Base-by-base conservation (phyloP, 2,888 invertebrate genomes). In the Himalopsyche tibetana region DNA sequence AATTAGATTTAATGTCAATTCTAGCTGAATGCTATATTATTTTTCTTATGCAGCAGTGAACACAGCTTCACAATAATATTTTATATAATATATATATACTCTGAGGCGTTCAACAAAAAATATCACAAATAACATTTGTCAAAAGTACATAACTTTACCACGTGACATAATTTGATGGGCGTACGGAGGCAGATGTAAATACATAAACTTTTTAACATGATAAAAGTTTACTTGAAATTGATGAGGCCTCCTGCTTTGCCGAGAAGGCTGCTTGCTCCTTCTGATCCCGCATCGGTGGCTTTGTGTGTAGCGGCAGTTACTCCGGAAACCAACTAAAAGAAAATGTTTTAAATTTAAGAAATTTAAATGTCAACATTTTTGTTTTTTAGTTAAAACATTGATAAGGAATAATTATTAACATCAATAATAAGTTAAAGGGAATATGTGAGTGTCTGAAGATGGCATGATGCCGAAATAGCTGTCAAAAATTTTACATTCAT, bases 241-340 rank as follows among this genome's bases (percentile, higher is more conserved):
- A 91, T 91, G 69, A 94, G 91, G 1, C 94, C 90, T 82, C 90
- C 90, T 84, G 91, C 93, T 91, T 94, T 94, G 91, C 92, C 93
- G 88, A 94, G 92, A 5, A 94, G 91, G 0, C 92, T 92, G 0
- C 92, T 90, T 1, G 93, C 93, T 55, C 92, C 92, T 74, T 92
- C 91, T 2, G 93, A 91, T 9, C 93, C 93, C 36, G 93, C 92
- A 81, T 93, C 92, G 0, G 89, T 86, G 6, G 89, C 90, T 86
- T 90, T 90, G 55, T 89, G 88, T 5, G 92, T 91, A 1, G 91
- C 92, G 0, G 91, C 89, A 0, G 93, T 91, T 19, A 93, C 87
- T 89, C 91, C 92, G 4, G 92, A 90, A 85, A 92, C 90, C 89
- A 93, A 87, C 93, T 93, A 90, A 2, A 89, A 86, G n/a, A 63